Percentiles rank a stretch among this genome's conserved stretches.
These are phyloP conservation scores for Conus canariensis DNA, from an alignment of 2,888 invertebrate genomes.

Conservation along the genomic window DNA sequence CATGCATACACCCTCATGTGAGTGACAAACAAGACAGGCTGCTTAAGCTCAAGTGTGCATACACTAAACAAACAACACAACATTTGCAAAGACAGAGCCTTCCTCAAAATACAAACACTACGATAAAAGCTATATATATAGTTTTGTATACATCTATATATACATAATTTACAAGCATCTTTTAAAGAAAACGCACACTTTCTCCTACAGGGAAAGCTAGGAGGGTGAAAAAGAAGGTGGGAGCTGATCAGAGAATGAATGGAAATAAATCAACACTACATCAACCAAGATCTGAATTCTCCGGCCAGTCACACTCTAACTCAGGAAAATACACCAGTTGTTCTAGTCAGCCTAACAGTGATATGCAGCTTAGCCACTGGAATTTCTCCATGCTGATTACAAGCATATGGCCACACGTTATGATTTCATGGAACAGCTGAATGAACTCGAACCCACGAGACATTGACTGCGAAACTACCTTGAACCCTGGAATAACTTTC, in stretches of 20 bases:
- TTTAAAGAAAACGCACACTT: not conserved
- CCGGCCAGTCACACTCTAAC: not conserved
- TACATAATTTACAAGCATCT: not conserved
- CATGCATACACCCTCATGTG: not conserved
- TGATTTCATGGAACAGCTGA: too few relatives aligned
- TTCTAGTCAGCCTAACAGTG: not conserved
- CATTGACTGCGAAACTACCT: too few relatives aligned
- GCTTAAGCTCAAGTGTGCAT: slow-evolving; percentile 7
- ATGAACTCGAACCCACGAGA: too few relatives aligned
- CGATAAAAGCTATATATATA: slow-evolving; percentile 4
- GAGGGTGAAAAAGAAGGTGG: not conserved
- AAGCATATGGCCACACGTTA: too few relatives aligned
- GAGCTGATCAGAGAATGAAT: not conserved
- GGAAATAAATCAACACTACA: not conserved
- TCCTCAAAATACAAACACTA: slow-evolving; percentile 14
- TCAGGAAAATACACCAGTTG: not conserved
- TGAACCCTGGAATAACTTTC: too few relatives aligned
- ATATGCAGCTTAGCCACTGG: not conserved
- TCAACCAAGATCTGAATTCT: not conserved
- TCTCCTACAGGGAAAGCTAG: not conserved
- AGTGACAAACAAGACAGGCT: not conserved
- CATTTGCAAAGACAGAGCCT: not conserved
- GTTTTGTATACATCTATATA: not conserved
- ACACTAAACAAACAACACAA: slow-evolving; percentile 2
- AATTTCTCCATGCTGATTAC: not conserved